A percentile compares a stretch with the other conserved stretches of the same genome.
Evolutionary conservation across 2,797 vertebrate species (phyloP).

Genomic region (Dryobates pubescens): DNA sequence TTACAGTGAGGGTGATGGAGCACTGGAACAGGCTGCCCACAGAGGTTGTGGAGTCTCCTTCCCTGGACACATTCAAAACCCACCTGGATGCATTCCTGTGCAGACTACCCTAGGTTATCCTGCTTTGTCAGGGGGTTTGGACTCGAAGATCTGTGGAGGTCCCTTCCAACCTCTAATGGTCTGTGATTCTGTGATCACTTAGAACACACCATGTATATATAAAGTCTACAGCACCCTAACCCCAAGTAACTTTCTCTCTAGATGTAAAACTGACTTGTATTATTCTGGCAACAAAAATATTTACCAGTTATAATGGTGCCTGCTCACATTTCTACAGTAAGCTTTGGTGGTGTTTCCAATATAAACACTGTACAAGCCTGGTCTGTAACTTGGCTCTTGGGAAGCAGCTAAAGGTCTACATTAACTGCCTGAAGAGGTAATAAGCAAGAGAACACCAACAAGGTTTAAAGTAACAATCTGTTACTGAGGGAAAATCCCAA

Average conservation of each 20-base stretch:
- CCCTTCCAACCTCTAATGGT: no score
- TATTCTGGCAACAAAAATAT: constrained; percentile 5
- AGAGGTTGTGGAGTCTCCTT: no score
- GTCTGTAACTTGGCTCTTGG: neutral
- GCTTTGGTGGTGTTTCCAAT: constrained; percentile 2
- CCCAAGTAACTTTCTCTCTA: neutral
- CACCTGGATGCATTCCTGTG: no score
- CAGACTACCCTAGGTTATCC: no score
- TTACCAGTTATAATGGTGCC: neutral
- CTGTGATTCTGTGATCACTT: neutral
- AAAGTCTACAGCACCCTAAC: neutral
- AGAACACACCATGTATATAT: neutral
- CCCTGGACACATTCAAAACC: no score
- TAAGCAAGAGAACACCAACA: neutral
- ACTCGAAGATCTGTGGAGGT: no score
- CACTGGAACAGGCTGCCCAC: no score
- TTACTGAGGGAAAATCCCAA: neutral
- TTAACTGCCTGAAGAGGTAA: neutral
- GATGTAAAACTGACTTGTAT: neutral
- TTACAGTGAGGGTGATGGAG: no score
- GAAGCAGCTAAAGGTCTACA: neutral
- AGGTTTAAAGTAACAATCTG: neutral
- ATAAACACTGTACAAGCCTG: constrained; percentile 19
- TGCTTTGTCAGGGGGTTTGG: no score
- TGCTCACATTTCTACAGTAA: constrained; percentile 8